phyloP scores from a whole-genome alignment of 2,888 invertebrate species.

The Empis stercorea region DNA sequence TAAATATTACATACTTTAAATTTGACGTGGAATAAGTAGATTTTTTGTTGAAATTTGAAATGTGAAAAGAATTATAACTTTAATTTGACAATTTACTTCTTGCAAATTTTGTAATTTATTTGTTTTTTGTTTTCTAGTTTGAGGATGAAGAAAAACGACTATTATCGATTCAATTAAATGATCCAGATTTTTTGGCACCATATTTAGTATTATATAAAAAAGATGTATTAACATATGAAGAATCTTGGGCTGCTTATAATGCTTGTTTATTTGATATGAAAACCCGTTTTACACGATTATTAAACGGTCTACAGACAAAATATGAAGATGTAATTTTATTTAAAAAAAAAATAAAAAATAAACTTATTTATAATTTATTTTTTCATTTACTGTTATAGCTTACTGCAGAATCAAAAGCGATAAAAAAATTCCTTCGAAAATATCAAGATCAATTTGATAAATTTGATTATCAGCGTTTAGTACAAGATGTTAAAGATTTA shows the following conservation, averaged over 20 bases:
- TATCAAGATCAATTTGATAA: slow-evolving; percentile 31
- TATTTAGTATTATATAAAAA: slow-evolving; percentile 40
- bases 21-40: no score
- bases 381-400: slow-evolving; percentile 18
- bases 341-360: neutral
- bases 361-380: neutral
- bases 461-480: slow-evolving; percentile 28
- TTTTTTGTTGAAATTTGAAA: no score
- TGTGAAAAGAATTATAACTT: no score
- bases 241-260: slow-evolving; percentile 25
- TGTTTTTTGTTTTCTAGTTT: slow-evolving; percentile 16
- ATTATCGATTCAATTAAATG: slow-evolving; percentile 38
- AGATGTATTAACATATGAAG: slow-evolving; percentile 16
- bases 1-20: no score
- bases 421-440: slow-evolving; percentile 29
- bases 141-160: slow-evolving; percentile 30
- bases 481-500: slow-evolving; percentile 27
- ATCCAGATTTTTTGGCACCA: slow-evolving; percentile 45
- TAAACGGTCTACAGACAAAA: slow-evolving; percentile 48
- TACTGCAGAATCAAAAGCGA: slow-evolving; percentile 27
- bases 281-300: slow-evolving; percentile 45
- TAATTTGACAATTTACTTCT: no score
- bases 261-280: slow-evolving; percentile 55
- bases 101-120: no score
- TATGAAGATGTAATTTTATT: slow-evolving; percentile 57